A percentile compares a stretch with the other conserved stretches of the same genome.
Evolutionary conservation across 1,140 invertebrate genomes (phyloP).

Genomic region (Chelonus insularis): DNA sequence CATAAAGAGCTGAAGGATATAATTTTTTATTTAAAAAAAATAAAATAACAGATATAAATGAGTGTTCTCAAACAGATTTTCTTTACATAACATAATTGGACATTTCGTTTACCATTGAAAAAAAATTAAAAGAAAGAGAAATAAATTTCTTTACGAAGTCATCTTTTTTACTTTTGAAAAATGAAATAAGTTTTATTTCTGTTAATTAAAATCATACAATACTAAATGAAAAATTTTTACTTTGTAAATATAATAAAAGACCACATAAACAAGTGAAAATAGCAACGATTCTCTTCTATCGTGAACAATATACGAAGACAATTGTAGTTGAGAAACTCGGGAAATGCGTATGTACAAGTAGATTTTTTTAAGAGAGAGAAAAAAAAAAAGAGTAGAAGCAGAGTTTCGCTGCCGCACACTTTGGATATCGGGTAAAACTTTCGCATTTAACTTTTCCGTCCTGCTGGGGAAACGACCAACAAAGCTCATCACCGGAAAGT

Average conservation of each 20-base stretch:
- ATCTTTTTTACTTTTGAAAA: no score
- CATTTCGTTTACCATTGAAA: no score
- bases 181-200: background rate
- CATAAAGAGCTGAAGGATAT: no score
- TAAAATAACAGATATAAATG: background rate
- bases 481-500: conserved; percentile 58
- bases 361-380: conserved; percentile 30
- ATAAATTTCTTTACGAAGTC: no score
- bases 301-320: conserved; percentile 6
- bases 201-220: background rate
- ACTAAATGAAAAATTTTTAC: background rate
- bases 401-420: conserved; percentile 34
- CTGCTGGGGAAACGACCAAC: conserved; percentile 55
- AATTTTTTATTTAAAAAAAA: no score
- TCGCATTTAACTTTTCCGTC: conserved; percentile 58
- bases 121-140: background rate
- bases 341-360: conserved; percentile 8
- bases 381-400: background rate
- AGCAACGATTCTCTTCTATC: background rate
- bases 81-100: no score
- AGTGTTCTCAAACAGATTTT: background rate
- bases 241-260: background rate
- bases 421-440: conserved; percentile 57
- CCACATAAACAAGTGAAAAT: background rate
- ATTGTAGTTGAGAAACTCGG: conserved; percentile 15